Conservation (phyloP, 2,113 vertebrate genomes). For the Pimephales promelas region DNA sequence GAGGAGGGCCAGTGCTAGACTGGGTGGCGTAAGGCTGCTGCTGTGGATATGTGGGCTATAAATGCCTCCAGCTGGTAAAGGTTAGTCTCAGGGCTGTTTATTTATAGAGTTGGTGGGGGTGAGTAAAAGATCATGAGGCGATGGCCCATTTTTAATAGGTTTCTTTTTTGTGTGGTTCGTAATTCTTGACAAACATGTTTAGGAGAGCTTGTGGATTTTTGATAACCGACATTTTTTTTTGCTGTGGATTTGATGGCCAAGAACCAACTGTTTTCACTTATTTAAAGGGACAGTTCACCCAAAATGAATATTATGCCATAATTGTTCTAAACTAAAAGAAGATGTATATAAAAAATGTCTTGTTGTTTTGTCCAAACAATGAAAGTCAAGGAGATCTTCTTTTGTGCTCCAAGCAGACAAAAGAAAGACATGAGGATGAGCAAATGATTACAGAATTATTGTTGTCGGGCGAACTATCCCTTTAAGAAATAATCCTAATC, state of each 20-base stretch:
- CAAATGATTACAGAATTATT: not conserved
- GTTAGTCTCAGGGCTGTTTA: constrained; percentile 62
- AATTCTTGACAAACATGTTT: not conserved
- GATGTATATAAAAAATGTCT: not conserved
- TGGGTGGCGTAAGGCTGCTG: constrained; percentile 24
- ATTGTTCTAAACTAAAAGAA: not conserved
- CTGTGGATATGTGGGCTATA: constrained; percentile 52
- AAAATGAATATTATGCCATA: not conserved
- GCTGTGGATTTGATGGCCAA: not conserved
- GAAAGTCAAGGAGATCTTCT: not conserved
- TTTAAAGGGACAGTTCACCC: not conserved
- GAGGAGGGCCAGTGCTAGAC: constrained; percentile 23
- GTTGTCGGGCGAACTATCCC: not conserved
- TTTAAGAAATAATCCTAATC: not conserved
- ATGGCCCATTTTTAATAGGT: not conserved
- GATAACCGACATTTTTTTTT: not conserved
- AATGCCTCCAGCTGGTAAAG: constrained; percentile 64
- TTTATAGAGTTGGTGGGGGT: constrained; percentile 59
- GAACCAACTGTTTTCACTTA: not conserved
- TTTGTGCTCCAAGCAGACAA: not conserved
- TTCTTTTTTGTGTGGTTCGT: not conserved
- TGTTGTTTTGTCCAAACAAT: not conserved
- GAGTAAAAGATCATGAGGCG: not conserved
- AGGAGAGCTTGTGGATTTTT: not conserved
- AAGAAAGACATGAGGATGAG: not conserved